phyloP scores from a whole-genome alignment of 2,797 vertebrate species.

The Centroberyx gerrardi region DNA sequence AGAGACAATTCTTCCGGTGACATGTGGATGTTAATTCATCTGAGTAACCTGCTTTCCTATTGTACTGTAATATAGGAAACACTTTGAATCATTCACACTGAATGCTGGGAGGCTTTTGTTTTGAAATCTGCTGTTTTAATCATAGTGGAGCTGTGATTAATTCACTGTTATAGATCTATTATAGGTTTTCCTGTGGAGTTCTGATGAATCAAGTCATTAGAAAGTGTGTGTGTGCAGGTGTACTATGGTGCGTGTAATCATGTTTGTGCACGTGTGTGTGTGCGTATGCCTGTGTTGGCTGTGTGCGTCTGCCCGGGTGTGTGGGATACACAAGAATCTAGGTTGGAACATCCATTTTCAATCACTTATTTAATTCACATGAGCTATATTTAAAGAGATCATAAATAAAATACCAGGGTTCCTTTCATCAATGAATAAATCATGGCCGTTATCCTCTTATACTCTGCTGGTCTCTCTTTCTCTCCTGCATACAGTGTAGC shows the following conservation, averaged over 20 bases:
- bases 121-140: not conserved
- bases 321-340: conserved; percentile 51
- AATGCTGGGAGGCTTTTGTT: not conserved
- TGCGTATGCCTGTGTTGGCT: not conserved
- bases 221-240: not conserved
- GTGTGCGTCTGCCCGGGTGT: conserved; percentile 32
- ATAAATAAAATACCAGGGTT: conserved; percentile 83
- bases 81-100: not conserved
- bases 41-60: conserved; percentile 9
- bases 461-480: conserved; percentile 50
- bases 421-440: conserved; percentile 81
- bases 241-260: too few species aligned
- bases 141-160: not conserved
- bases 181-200: not conserved
- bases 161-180: not conserved
- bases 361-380: conserved; percentile 77
- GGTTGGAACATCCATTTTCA: conserved; percentile 73
- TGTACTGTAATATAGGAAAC: not conserved
- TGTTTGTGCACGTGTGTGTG: not conserved
- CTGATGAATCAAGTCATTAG: too few species aligned
- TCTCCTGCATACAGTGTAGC: conserved; percentile 7
- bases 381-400: conserved; percentile 81
- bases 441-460: conserved; percentile 68
- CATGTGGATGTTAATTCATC: not conserved
- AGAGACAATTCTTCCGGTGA: conserved; percentile 3